Conservation (phyloP, 1,140 invertebrate genomes). For the Colletes gigas region DNA sequence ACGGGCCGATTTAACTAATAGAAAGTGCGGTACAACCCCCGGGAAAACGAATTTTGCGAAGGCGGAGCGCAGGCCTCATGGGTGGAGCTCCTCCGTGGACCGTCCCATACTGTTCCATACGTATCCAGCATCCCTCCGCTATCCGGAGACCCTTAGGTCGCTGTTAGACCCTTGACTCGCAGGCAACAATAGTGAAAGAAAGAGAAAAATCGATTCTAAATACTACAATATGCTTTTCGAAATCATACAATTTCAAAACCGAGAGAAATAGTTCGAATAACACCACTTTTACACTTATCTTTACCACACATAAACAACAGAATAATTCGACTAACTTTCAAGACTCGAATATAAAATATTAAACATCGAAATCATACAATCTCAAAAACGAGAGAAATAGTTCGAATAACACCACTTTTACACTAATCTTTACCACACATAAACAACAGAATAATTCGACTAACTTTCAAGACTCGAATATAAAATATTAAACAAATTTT, state of each 20-base stretch:
- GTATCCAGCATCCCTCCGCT: constrained; percentile 62
- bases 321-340: no score
- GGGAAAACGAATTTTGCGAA: constrained; percentile 68
- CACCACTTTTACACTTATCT: no score
- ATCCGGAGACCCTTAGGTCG: constrained; percentile 29
- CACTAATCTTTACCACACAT: no score
- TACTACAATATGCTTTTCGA: no score
- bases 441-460: no score
- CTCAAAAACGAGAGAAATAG: no score
- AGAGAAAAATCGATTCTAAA: constrained; percentile 3
- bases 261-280: no score
- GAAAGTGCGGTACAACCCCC: constrained; percentile 49
- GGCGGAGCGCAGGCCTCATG: constrained; percentile 70
- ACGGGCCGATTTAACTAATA: constrained; percentile 61
- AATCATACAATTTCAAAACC: no score
- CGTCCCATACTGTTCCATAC: constrained; percentile 54
- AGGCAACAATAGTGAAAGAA: no score
- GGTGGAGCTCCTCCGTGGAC: constrained; percentile 69
- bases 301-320: no score
- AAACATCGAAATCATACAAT: background rate
- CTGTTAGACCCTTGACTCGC: constrained; percentile 14
- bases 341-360: background rate
- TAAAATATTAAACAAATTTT: background rate
- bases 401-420: no score
- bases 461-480: no score